Base-by-base conservation (phyloP, 2,797 vertebrate species). In the Iguana delicatissima region DNA sequence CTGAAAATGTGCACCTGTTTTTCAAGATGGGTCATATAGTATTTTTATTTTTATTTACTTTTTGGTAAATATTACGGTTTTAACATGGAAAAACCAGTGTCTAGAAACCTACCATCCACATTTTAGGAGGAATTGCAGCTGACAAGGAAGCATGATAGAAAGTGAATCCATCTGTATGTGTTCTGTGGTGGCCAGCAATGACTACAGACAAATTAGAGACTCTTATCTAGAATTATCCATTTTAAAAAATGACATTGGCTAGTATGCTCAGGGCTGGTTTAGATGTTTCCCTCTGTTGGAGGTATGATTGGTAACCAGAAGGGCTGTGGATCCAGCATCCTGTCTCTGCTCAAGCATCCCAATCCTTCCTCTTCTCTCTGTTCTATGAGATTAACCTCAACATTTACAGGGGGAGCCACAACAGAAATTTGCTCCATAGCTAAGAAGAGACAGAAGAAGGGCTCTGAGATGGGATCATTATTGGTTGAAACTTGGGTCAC, bases 1-100 rank as follows among this genome's bases (percentile, higher is more conserved):
- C 93, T 95, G 94, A 95, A 96, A 96, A 96, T 96, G 96, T 96
- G 93, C 95, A 96, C 95, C 95, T 96, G 92, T 88, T 95, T 96
- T 95, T 89, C 92, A 92, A 95, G 94, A 95, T 88, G 90, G 81
- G 85, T 94, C 92, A 32, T 69, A 85, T 80, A 83, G 87, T 55
- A 46, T 46, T 46, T 46, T 46, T 46, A 46, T 46, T 46, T 46
- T 46, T 46, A 4, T 46, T 46, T 46, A 92, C 94, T 80, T 92
- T 93, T 94, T 94, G 91, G 93, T 93, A 96, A 96, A 96, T 87
- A 80, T 93, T 92, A 91, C 89, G 90, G 62, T 87, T 91, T 92
- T 13, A 85, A 73, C 88, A 93, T 46, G 50, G 13, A 8, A 77
- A 32, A 90, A 93, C 93, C 86, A 85, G 50, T 80, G 55, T 69